Conservation (phyloP, 2,888 invertebrate genomes). For the Drosophila paramelanica region DNA sequence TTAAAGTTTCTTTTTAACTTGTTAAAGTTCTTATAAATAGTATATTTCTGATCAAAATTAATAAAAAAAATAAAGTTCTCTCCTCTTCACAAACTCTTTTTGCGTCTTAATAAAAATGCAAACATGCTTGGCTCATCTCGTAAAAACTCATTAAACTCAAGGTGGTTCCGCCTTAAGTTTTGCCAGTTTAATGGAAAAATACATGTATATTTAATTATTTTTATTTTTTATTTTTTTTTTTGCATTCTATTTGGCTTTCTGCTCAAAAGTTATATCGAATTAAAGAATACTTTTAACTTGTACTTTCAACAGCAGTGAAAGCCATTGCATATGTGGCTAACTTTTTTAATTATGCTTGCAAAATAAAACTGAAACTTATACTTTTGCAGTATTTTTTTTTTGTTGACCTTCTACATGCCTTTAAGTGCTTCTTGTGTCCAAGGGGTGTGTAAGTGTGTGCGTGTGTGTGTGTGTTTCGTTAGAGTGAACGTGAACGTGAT, state of each 20-base stretch:
- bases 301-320: constrained; percentile 38
- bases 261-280: constrained; percentile 28
- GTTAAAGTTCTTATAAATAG: too few species aligned
- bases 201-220: not conserved
- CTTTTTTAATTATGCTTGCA: constrained; percentile 64
- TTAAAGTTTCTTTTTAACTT: too few species aligned
- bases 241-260: constrained; percentile 5
- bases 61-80: not conserved
- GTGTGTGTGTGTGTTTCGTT: constrained; percentile 23
- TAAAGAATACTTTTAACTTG: constrained; percentile 39
- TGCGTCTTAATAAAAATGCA: not conserved
- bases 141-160: constrained; percentile 8
- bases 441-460: constrained; percentile 5
- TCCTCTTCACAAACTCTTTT: not conserved
- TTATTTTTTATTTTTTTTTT: not conserved
- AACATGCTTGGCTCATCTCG: not conserved
- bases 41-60: too few species aligned
- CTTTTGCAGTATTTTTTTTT: constrained; percentile 32
- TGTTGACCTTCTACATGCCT: constrained; percentile 43
- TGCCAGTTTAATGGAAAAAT: constrained; percentile 1
- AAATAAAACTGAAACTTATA: constrained; percentile 55
- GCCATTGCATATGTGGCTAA: constrained; percentile 37
- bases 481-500: constrained; percentile 56
- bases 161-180: not conserved
- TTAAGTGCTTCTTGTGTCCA: constrained; percentile 43